A percentile compares a stretch with the other conserved stretches of the same genome.
Evolutionary conservation across 2,113 vertebrate genomes (phyloP).

Genomic region (Saccopteryx leptura): DNA sequence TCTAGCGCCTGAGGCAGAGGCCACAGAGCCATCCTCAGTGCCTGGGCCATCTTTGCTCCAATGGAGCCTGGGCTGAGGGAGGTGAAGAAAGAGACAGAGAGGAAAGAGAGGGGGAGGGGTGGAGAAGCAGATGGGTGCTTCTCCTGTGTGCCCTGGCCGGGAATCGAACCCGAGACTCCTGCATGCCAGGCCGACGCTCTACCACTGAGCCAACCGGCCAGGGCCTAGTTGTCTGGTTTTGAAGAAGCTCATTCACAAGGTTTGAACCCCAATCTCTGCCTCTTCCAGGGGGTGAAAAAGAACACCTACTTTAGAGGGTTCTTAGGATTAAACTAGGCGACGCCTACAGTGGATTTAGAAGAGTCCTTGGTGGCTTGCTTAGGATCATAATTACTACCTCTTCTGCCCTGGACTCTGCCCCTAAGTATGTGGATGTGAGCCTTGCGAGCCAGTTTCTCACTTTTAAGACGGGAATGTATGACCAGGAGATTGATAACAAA

Average conservation of each 20-base stretch:
- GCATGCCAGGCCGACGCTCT: no score
- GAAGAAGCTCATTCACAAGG: background rate
- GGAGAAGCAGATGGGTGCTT: no score
- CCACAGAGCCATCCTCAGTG: no score
- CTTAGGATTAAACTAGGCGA: background rate
- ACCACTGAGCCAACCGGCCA: no score
- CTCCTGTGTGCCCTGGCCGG: no score
- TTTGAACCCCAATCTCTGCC: background rate
- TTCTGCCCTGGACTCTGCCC: background rate
- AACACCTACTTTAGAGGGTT: background rate
- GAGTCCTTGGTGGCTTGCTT: background rate
- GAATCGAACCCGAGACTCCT: no score
- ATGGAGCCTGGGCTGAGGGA: no score
- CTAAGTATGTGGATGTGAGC: background rate
- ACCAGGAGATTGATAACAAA: background rate
- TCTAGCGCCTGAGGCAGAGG: no score
- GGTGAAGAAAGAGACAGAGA: no score
- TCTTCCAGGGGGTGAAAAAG: background rate
- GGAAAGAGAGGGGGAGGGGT: no score
- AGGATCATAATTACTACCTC: background rate
- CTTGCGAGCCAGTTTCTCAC: background rate
- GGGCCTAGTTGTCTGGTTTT: background rate
- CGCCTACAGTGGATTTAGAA: background rate
- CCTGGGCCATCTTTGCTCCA: no score
- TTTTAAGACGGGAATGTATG: constrained; percentile 1